Evolutionary conservation across 2,888 invertebrate genomes (phyloP).

Genomic region (Pheosia gnoma): DNA sequence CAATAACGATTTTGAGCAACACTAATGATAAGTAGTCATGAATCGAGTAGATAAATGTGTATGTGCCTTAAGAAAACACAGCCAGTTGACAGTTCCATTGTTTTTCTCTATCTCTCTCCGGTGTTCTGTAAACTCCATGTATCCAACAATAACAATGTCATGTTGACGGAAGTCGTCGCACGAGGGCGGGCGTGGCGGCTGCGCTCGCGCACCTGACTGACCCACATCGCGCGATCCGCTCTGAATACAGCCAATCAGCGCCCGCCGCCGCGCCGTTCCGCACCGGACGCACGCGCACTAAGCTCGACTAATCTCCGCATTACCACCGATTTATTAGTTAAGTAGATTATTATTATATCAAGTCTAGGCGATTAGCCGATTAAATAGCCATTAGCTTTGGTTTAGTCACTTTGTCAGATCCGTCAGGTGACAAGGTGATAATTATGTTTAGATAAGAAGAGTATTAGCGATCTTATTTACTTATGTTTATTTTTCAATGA

Average conservation of each 20-base stretch:
- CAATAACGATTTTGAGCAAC: too few species aligned
- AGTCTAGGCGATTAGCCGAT: not conserved
- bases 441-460: not conserved
- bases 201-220: conserved; percentile 19
- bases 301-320: conserved; percentile 7
- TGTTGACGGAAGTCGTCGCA: conserved; percentile 8
- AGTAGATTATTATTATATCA: not conserved
- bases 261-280: conserved; percentile 7
- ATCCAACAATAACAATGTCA: conserved; percentile 2
- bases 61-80: too few species aligned
- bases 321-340: conserved; percentile 10
- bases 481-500: too few species aligned
- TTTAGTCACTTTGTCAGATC: not conserved
- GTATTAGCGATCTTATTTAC: not conserved
- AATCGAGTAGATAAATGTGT: too few species aligned
- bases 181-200: conserved; percentile 20
- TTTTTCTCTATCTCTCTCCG: too few species aligned
- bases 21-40: too few species aligned
- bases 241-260: conserved; percentile 44
- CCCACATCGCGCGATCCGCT: conserved; percentile 52
- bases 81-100: too few species aligned
- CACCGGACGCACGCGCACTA: conserved; percentile 13
- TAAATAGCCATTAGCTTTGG: not conserved
- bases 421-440: not conserved
- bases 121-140: not conserved